A percentile compares a stretch with the other conserved stretches of the same genome.
Evolutionary conservation across 1,140 invertebrate species (phyloP).

Genomic region (Lucilia sericata): DNA sequence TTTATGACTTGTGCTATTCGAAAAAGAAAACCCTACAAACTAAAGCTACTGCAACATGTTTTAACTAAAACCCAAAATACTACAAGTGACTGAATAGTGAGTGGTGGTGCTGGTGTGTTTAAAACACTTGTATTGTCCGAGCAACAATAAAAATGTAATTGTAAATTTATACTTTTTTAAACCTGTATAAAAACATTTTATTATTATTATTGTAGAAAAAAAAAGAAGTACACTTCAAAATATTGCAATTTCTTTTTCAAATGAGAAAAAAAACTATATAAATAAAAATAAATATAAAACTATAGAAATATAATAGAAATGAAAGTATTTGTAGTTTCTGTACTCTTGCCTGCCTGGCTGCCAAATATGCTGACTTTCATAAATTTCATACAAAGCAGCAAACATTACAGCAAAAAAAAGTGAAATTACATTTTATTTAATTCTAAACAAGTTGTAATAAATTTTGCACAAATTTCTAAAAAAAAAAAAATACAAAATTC

Average conservation of each 20-base stretch:
- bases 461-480: not conserved
- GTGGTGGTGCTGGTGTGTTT: too few species aligned
- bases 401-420: not conserved
- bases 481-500: not conserved
- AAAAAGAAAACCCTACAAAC: too few species aligned
- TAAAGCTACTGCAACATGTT: too few species aligned
- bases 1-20: conserved; percentile 26
- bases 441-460: conserved; percentile 27
- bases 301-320: not conserved
- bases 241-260: not conserved
- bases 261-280: not conserved
- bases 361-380: conserved; percentile 11
- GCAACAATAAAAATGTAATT: not conserved
- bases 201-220: not conserved
- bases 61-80: too few species aligned
- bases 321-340: not conserved
- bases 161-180: not conserved
- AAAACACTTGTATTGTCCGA: not conserved
- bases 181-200: not conserved
- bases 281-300: not conserved
- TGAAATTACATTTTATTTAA: conserved; percentile 27
- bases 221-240: not conserved
- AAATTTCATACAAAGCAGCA: not conserved
- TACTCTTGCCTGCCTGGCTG: not conserved
- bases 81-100: too few species aligned